These are phyloP conservation scores for Sinotaia quadrata DNA, from an alignment of 2,888 invertebrate species.

Conservation along the genomic window DNA sequence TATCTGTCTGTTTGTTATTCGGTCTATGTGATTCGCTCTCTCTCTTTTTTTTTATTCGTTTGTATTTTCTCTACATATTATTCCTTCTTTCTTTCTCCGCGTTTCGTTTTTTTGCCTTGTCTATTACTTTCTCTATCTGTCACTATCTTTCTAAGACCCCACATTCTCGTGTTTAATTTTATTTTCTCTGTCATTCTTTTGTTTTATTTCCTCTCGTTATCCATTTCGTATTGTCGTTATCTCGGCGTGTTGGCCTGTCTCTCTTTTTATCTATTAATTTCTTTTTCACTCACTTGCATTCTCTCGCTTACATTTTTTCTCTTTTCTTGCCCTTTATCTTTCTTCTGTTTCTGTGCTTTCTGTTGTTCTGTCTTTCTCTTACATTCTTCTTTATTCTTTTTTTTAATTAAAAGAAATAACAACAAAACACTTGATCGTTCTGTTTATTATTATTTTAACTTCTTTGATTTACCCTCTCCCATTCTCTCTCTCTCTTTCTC, in stretches of 20 bases:
- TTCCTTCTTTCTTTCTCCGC: neutral
- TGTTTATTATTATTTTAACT: too few species aligned
- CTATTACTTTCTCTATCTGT: slow-evolving; percentile 18
- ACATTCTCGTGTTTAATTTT: neutral
- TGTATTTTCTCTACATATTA: neutral
- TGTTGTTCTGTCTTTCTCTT: too few species aligned
- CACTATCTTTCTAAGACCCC: slow-evolving; percentile 10
- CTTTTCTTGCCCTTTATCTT: too few species aligned
- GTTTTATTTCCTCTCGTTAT: neutral
- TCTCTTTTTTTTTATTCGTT: neutral
- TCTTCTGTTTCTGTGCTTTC: too few species aligned
- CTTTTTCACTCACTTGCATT: slow-evolving; percentile 7
- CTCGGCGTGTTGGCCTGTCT: too few species aligned
- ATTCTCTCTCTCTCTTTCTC: slow-evolving; percentile 1
- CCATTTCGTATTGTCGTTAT: too few species aligned
- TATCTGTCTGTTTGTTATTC: neutral
- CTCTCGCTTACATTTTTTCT: neutral
- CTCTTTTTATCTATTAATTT: neutral
- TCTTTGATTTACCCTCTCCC: too few species aligned
- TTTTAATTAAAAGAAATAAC: too few species aligned
- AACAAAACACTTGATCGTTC: too few species aligned
- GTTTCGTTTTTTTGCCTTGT: neutral
- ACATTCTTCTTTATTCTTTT: too few species aligned
- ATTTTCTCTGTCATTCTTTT: neutral
- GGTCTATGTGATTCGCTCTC: neutral